phyloP scores from a whole-genome alignment of 1,140 invertebrate species.

The Eueides isabella region DNA sequence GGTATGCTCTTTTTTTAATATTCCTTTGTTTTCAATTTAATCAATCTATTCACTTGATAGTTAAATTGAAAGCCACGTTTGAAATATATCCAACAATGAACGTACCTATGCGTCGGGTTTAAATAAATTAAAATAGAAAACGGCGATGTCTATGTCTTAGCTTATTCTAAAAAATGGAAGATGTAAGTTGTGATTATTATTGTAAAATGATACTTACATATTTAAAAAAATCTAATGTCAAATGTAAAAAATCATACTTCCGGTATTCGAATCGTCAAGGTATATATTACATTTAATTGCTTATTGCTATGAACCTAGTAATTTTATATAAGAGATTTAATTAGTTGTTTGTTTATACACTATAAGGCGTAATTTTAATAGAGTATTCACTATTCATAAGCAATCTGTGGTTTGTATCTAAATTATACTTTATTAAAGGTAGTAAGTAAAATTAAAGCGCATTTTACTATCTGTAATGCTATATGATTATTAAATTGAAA shows the following conservation, averaged over 20 bases:
- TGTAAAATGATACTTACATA: too few relatives aligned
- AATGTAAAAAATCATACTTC: too few relatives aligned
- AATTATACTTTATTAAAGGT: conserved; percentile 8
- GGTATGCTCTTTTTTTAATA: conserved; percentile 2
- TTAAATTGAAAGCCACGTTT: too few relatives aligned
- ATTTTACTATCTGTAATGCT: not conserved
- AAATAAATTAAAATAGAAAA: too few relatives aligned
- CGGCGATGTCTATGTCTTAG: too few relatives aligned
- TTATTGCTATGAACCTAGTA: not conserved
- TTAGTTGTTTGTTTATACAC: not conserved
- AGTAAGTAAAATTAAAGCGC: not conserved
- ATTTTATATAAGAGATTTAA: conserved; percentile 2
- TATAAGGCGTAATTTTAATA: conserved; percentile 5
- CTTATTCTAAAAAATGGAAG: too few relatives aligned
- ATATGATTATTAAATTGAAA: not conserved
- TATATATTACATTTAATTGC: not conserved
- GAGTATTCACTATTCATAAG: conserved; percentile 21
- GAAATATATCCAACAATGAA: too few relatives aligned
- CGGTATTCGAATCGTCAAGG: not conserved
- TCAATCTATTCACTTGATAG: not conserved
- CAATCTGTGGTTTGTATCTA: not conserved
- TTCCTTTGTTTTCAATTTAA: not conserved
- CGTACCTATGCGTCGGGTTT: too few relatives aligned
- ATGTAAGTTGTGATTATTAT: too few relatives aligned
- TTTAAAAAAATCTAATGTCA: too few relatives aligned